phyloP scores from a whole-genome alignment of 2,797 vertebrate genomes.

The Natrix natrix region DNA sequence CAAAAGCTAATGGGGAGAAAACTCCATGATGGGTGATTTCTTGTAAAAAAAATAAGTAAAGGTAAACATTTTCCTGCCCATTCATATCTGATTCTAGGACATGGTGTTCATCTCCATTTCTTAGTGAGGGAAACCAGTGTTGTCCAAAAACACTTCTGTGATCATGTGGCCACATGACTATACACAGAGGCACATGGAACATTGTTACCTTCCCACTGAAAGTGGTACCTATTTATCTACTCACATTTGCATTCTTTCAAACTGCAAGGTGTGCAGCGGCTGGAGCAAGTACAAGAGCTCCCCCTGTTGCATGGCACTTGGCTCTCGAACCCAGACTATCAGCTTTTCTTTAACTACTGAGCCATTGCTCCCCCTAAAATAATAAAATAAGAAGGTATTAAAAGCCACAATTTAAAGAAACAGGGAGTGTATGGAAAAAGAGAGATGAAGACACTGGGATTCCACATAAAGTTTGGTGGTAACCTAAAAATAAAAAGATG shows the following conservation, averaged over 20 bases:
- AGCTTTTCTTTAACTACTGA: not conserved
- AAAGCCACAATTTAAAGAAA: not conserved
- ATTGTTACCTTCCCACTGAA: not conserved
- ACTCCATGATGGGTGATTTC: not conserved
- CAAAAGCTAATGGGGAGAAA: not conserved
- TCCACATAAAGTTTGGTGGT: not conserved
- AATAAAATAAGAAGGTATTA: not conserved
- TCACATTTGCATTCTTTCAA: not conserved
- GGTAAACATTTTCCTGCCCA: not conserved
- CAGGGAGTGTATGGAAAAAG: not conserved
- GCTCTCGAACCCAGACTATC: not conserved
- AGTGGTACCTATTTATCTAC: not conserved
- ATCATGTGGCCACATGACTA: not conserved
- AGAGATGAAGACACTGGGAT: not conserved
- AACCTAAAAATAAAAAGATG: not conserved
- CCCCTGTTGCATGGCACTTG: not conserved
- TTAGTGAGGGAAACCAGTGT: not conserved
- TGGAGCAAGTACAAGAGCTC: not conserved
- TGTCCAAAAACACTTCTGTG: not conserved
- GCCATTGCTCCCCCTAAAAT: not conserved
- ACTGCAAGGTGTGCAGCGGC: not conserved
- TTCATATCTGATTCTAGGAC: not conserved
- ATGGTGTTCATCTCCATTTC: not conserved
- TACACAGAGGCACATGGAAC: not conserved
- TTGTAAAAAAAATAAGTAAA: not conserved